Base-by-base conservation (phyloP, 2,797 vertebrate species). In the Sebastes iracundus region DNA sequence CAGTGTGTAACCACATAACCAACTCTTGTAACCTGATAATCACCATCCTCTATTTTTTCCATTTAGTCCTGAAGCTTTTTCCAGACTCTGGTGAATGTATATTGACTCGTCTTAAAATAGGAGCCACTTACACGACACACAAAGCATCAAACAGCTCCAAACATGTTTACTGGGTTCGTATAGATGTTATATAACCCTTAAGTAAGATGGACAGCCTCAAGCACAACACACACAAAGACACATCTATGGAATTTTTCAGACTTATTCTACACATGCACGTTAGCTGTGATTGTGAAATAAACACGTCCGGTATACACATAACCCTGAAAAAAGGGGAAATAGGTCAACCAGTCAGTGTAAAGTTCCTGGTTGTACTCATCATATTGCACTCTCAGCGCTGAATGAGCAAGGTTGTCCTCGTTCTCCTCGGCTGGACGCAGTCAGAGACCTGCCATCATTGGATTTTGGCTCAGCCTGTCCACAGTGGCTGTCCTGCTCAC, bases 381-480 rank as follows among this genome's bases (percentile, higher is more conserved):
- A 80, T 42, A 63, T 68, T 52, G 42, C 42, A 49, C 76, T 80
- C n/a, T 78, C 67, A 49, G 72, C 10, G 3, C 63, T 76, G 22
- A 73, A 64, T 38, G 58, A 42, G 5, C 27, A 35, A 5, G 11
- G 30, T 9, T 65, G 55, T 61, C 42, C 27, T 2, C 22, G n/a
- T 65, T 42, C 16, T 59, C 14, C 53, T n/a, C 0, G 6, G 2
- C 74, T 71, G 58, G 86, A 73, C 32, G 61, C 72, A 73, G 64
- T 86, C 52, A 75, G 72, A 67, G 38, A 28, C 25, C 73, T 82
- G 68, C 71, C 66, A 14, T 89, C 81, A 12, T 65, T 73, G 60
- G 66, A 68, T 52, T 84, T 87, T 4, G 42, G n/a, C 27, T 90
- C 77, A 49, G 63, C 23, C 18, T 84, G 72, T 63, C 61, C 79